Evolutionary conservation across 2,113 vertebrate species (phyloP).

Genomic region (Cavia aperea): DNA sequence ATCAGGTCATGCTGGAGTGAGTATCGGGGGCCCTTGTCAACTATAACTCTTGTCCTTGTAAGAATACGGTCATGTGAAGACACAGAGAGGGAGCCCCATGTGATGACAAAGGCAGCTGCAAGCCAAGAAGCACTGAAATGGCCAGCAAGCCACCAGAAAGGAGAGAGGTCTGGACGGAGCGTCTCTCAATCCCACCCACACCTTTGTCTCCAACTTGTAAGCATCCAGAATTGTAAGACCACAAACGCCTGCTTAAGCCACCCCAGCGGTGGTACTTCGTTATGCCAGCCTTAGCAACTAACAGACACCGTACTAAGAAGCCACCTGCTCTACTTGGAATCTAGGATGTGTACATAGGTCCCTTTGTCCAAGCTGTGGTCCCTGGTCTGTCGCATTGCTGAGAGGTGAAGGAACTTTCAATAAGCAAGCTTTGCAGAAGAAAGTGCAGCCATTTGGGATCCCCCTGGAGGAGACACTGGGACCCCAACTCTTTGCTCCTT

Average conservation of each 20-base stretch:
- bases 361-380: not conserved
- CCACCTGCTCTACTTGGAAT: not conserved
- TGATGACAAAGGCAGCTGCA: not conserved
- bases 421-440: not conserved
- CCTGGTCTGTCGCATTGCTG: not conserved
- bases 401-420: not conserved
- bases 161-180: not conserved
- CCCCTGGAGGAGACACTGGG: not conserved
- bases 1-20: not conserved
- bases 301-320: not conserved
- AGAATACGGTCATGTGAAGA: not conserved
- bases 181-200: not conserved
- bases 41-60: not conserved
- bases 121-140: rapidly evolving
- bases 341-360: not conserved
- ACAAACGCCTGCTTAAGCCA: not conserved
- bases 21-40: not conserved
- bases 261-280: not conserved
- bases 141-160: not conserved
- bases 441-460: not conserved
- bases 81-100: not conserved
- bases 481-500: not conserved
- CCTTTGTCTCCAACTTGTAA: not conserved
- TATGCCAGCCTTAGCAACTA: not conserved
- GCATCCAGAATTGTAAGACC: not conserved